Percentiles rank a stretch among this genome's conserved stretches.
These are phyloP conservation scores for Ophioderma brevispina DNA, from an alignment of 35 echinoderm and acorn worm genomes.

Conservation along the genomic window DNA sequence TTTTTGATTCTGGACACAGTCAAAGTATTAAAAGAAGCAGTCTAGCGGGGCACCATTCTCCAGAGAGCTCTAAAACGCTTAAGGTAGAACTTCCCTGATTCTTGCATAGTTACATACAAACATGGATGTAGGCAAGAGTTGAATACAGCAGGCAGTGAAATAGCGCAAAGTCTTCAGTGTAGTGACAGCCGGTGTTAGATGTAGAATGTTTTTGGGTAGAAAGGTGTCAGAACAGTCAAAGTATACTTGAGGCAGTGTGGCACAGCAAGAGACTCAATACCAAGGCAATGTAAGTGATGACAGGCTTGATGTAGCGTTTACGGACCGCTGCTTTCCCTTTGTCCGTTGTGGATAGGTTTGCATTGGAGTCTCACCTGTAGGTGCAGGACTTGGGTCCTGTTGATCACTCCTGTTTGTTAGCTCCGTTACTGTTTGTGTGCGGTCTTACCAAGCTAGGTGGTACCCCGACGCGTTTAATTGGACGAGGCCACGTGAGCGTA, in stretches of 20 bases:
- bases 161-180: neutral
- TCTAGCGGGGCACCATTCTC: no score
- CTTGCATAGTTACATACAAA: neutral
- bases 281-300: neutral
- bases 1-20: no score
- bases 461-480: neutral
- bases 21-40: no score
- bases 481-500: neutral
- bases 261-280: neutral
- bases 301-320: neutral
- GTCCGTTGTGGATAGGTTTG: no score
- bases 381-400: no score
- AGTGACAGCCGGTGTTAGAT: neutral
- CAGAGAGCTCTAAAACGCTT: neutral
- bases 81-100: neutral
- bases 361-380: no score
- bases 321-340: neutral
- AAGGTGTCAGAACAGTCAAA: neutral
- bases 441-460: no score
- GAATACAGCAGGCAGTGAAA: neutral
- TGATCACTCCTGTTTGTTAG: no score
- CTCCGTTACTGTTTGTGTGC: no score
- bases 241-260: neutral
- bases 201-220: neutral
- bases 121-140: neutral